Evolutionary conservation across 2,113 vertebrate genomes (phyloP).

Genomic region (Hydrolagus affinis): DNA sequence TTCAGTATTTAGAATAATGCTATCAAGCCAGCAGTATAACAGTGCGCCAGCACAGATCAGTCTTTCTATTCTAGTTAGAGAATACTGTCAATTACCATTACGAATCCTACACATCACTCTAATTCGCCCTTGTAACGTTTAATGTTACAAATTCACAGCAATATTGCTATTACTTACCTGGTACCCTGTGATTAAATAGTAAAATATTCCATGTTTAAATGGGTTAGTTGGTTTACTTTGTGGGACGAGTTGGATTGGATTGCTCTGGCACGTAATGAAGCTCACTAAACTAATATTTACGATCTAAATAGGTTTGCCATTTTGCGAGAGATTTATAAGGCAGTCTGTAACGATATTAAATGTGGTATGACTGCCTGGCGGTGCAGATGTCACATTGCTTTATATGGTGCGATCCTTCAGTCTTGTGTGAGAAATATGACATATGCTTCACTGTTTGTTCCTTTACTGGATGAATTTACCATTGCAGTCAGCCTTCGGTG

Average conservation of each 20-base stretch:
- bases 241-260: not conserved
- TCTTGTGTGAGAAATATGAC: not conserved
- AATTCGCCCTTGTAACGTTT: not conserved
- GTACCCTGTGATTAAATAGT: not conserved
- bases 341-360: not conserved
- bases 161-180: not conserved
- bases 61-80: not conserved
- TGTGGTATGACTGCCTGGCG: not conserved
- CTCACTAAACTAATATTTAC: not conserved
- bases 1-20: no score
- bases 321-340: no score
- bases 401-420: not conserved
- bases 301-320: no score
- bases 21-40: no score
- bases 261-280: not conserved
- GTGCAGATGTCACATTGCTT: not conserved
- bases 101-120: not conserved
- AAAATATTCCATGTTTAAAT: not conserved
- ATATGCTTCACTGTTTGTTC: slow-evolving; percentile 1
- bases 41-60: no score
- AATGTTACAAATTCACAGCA: not conserved
- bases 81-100: not conserved
- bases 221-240: not conserved
- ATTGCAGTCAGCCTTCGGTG: not conserved
- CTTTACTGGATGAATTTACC: not conserved